A percentile compares a stretch with the other conserved stretches of the same genome.
phyloP scores from a whole-genome alignment of 2,888 invertebrate species.

The Drosophila lacicola region DNA sequence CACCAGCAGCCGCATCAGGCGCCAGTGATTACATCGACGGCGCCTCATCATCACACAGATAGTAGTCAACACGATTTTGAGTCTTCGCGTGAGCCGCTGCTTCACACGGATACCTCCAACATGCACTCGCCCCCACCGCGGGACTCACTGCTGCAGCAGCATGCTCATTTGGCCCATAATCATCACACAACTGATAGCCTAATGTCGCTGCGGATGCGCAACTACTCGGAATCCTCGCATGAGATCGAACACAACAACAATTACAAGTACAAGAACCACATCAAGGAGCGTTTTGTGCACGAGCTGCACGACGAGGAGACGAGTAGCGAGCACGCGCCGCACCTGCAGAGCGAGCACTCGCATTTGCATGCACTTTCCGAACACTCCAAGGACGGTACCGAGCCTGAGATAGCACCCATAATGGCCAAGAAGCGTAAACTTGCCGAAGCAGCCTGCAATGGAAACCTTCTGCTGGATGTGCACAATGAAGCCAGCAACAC shows the following conservation, averaged over 20 bases:
- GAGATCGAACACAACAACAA: conserved; percentile 86
- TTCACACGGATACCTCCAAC: conserved; percentile 83
- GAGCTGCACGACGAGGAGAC: conserved; percentile 85
- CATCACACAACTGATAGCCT: conserved; percentile 79
- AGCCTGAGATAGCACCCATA: conserved; percentile 83
- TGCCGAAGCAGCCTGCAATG: conserved; percentile 69
- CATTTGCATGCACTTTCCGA: conserved; percentile 82
- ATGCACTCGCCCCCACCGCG: conserved; percentile 83
- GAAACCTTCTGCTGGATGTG: conserved; percentile 48
- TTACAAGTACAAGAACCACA: conserved; percentile 98
- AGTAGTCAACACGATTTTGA: conserved; percentile 85
- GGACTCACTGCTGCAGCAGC: conserved; percentile 72
- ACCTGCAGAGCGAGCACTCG: conserved; percentile 83
- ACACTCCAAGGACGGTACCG: conserved; percentile 84
- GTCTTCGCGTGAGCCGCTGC: conserved; percentile 81
- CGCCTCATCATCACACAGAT: conserved; percentile 83
- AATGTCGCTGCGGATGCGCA: conserved; percentile 82
- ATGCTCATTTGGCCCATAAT: conserved; percentile 66
- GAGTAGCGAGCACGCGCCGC: conserved; percentile 84
- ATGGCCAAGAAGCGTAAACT: conserved; percentile 83
- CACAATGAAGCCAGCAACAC: conserved; percentile 53
- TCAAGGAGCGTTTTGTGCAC: conserved; percentile 93
- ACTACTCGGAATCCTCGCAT: conserved; percentile 85
- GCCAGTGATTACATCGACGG: conserved; percentile 84
- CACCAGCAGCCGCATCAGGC: conserved; percentile 84